Conservation (phyloP, 1,140 invertebrate genomes). For the Heliconius hermathena region DNA sequence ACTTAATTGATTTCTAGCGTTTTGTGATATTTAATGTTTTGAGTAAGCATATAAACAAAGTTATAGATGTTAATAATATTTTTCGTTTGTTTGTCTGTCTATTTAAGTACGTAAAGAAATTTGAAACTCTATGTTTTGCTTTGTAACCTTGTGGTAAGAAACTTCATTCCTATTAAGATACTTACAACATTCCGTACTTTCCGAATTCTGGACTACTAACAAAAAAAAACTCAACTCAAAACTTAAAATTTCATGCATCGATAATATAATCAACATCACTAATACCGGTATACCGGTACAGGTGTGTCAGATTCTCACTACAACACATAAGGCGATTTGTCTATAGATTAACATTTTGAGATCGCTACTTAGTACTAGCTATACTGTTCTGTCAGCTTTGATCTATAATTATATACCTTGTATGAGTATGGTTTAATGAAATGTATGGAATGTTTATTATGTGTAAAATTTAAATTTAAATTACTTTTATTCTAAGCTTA, state of each 20-base stretch:
- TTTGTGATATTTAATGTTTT: no score
- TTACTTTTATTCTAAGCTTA: slow-evolving; percentile 32
- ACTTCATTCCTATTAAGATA: no score
- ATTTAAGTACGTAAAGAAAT: no score
- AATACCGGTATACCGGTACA: slow-evolving; percentile 55
- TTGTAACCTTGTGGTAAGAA: no score
- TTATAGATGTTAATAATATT: no score
- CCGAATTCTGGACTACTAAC: no score
- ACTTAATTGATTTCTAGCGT: not conserved
- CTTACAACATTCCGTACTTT: no score
- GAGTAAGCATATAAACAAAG: no score
- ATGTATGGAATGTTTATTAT: slow-evolving; percentile 21
- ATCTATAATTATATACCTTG: slow-evolving; percentile 7
- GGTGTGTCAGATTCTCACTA: slow-evolving; percentile 73
- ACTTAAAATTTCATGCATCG: no score
- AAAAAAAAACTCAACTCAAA: no score
- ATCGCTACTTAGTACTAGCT: slow-evolving; percentile 53
- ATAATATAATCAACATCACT: not conserved
- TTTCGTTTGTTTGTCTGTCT: no score
- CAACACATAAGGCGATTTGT: slow-evolving; percentile 65
- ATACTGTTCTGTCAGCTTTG: slow-evolving; percentile 43
- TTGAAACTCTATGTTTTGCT: no score
- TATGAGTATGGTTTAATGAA: not conserved
- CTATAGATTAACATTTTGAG: slow-evolving; percentile 64
- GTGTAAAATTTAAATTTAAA: slow-evolving; percentile 8